Percentiles rank a stretch among this genome's conserved stretches.
Evolutionary conservation across 2,797 vertebrate species (phyloP).

Genomic region (Eulemur coronatus): DNA sequence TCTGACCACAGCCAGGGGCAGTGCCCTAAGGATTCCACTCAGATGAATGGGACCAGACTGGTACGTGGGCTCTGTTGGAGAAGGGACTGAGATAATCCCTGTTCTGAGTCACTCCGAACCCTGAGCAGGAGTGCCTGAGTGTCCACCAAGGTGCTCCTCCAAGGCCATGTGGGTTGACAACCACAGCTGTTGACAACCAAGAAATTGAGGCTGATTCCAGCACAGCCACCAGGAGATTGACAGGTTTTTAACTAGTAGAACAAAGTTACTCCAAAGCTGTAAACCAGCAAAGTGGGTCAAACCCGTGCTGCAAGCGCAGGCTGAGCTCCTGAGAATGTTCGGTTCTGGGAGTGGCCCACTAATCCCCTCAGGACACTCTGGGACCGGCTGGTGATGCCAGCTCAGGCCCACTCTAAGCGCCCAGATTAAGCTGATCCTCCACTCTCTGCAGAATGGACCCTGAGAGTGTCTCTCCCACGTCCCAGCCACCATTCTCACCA

Average conservation of each 20-base stretch:
- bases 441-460: accelerated
- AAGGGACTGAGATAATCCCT: background rate
- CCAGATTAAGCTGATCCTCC: background rate
- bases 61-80: background rate
- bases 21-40: background rate
- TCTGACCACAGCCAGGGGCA: background rate
- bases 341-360: background rate
- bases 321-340: background rate
- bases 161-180: background rate
- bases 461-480: background rate
- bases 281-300: background rate
- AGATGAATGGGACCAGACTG: background rate
- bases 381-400: background rate
- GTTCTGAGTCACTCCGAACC: background rate
- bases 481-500: background rate
- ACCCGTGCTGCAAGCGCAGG: background rate
- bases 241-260: background rate
- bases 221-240: background rate
- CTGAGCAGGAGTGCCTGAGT: background rate
- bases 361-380: background rate
- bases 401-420: no score
- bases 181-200: background rate
- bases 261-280: background rate
- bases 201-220: background rate
- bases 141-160: background rate